Evolutionary conservation across 2,113 vertebrate species (phyloP).

Genomic region (Trichechus manatus): DNA sequence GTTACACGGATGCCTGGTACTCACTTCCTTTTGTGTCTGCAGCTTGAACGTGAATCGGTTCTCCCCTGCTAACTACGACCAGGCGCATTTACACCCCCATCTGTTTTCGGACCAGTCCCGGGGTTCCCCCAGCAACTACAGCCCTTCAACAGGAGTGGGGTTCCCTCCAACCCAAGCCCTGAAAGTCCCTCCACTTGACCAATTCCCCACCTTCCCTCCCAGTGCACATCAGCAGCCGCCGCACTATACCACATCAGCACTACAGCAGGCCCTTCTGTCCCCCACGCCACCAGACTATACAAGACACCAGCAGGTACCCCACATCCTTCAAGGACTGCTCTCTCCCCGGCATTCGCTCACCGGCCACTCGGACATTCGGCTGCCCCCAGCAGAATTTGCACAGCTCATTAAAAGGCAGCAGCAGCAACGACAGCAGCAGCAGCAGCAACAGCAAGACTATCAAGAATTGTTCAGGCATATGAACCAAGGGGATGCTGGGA

Average conservation of each 20-base stretch:
- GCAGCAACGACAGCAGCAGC: slow-evolving; percentile 88
- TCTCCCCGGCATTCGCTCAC: slow-evolving; percentile 97
- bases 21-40: slow-evolving; percentile 76
- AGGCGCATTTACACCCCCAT: slow-evolving; percentile 94
- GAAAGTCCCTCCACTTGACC: slow-evolving; percentile 91
- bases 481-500: slow-evolving; percentile 91
- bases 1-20: slow-evolving; percentile 38
- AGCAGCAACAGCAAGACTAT: slow-evolving; percentile 91
- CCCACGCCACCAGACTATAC: slow-evolving; percentile 95
- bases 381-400: slow-evolving; percentile 95
- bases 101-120: slow-evolving; percentile 88
- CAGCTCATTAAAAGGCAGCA: slow-evolving; percentile 95
- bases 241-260: slow-evolving; percentile 92
- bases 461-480: slow-evolving; percentile 95
- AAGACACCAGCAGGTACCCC: slow-evolving; percentile 95
- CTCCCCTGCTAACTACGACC: slow-evolving; percentile 93
- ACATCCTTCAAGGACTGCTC: slow-evolving; percentile 97
- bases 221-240: slow-evolving; percentile 86
- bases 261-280: slow-evolving; percentile 98
- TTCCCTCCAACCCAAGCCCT: slow-evolving; percentile 91
- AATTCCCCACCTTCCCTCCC: slow-evolving; percentile 90
- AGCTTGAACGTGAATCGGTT: slow-evolving; percentile 94
- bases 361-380: slow-evolving; percentile 94
- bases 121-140: slow-evolving; percentile 87
- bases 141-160: slow-evolving; percentile 87